A percentile compares a stretch with the other conserved stretches of the same genome.
Conservation (phyloP, 2,797 vertebrate species). For the Ambastaia sidthimunki region DNA sequence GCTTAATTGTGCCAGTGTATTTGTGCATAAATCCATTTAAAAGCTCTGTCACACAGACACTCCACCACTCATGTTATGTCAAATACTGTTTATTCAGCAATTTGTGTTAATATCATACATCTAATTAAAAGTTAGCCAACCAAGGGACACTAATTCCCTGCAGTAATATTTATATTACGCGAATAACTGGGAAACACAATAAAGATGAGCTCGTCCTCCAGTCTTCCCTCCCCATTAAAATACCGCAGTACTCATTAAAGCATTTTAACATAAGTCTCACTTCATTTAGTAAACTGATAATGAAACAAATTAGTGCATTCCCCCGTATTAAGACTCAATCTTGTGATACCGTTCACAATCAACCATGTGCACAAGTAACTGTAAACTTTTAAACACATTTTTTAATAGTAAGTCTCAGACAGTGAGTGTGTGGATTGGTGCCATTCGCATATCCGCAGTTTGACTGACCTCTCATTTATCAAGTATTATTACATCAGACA, state of each 20-base stretch:
- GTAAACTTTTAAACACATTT: background rate
- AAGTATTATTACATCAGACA: conserved; percentile 57
- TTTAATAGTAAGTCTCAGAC: background rate
- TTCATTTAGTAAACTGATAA: conserved; percentile 67
- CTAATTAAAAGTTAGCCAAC: conserved; percentile 55
- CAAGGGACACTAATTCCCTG: conserved; percentile 37
- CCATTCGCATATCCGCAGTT: conserved; percentile 31
- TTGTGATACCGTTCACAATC: background rate
- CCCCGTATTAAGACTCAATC: conserved; percentile 9
- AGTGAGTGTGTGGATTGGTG: background rate
- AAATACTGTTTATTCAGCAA: conserved; percentile 39
- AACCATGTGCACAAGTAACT: background rate
- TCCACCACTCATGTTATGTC: conserved; percentile 35
- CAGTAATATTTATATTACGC: conserved; percentile 37
- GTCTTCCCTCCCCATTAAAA: conserved; percentile 37
- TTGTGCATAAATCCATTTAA: conserved; percentile 30
- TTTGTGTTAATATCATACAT: conserved; percentile 48
- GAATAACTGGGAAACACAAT: conserved; percentile 52
- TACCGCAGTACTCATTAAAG: conserved; percentile 49
- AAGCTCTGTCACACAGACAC: conserved; percentile 16
- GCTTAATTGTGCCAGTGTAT: conserved; percentile 31
- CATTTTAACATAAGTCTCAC: conserved; percentile 48
- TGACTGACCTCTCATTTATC: conserved; percentile 47
- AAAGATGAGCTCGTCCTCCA: conserved; percentile 26
- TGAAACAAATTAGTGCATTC: conserved; percentile 74